These are phyloP conservation scores for Paraescarpia echinospica DNA, from an alignment of 1,140 invertebrate species.

Conservation along the genomic window DNA sequence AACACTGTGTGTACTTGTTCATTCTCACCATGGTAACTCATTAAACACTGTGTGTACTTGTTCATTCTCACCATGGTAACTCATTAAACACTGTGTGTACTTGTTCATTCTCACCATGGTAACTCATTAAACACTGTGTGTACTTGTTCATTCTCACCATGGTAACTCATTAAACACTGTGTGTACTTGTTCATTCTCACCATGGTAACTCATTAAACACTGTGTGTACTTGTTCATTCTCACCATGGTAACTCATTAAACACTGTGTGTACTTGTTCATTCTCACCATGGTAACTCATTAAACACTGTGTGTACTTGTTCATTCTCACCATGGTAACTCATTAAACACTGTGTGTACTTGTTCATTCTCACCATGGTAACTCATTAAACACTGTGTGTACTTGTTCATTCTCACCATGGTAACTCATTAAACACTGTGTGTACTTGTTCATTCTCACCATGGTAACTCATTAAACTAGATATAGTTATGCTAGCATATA, in stretches of 20 bases:
- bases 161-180: background rate
- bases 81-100: background rate
- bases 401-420: background rate
- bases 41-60: background rate
- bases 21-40: background rate
- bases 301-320: background rate
- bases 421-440: background rate
- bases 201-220: background rate
- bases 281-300: background rate
- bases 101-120: background rate
- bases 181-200: background rate
- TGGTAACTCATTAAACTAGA: background rate
- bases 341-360: background rate
- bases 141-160: background rate
- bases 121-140: background rate
- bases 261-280: background rate
- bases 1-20: background rate
- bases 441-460: background rate
- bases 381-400: background rate
- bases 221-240: background rate
- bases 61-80: background rate
- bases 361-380: background rate
- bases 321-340: background rate
- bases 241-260: background rate
- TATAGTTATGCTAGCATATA: too few species aligned